These are phyloP conservation scores for Moxostoma hubbsi DNA, from an alignment of 2,797 vertebrate species.

Conservation along the genomic window DNA sequence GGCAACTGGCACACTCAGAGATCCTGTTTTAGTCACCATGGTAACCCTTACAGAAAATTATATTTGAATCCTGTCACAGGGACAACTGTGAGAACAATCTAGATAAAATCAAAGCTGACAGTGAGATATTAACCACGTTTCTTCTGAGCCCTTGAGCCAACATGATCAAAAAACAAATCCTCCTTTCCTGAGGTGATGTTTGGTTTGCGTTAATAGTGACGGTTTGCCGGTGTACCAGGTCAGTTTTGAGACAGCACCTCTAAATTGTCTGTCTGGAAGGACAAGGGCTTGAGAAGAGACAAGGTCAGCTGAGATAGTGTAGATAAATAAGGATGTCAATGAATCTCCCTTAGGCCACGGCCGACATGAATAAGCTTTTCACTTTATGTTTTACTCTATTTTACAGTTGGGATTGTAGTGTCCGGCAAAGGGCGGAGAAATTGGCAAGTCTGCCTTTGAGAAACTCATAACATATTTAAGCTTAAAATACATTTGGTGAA, in stretches of 20 bases:
- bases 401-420: conserved; percentile 52
- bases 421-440: not conserved
- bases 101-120: conserved; percentile 31
- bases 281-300: conserved; percentile 59
- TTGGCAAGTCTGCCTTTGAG: not conserved
- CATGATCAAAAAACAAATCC: conserved; percentile 11
- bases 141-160: conserved; percentile 22
- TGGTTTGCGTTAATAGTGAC: conserved; percentile 39
- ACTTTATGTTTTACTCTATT: conserved; percentile 73
- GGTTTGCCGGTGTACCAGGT: conserved; percentile 15
- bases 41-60: conserved; percentile 75
- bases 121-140: conserved; percentile 10
- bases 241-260: conserved; percentile 42
- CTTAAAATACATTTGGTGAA: no score
- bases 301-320: conserved; percentile 67
- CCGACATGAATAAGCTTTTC: conserved; percentile 67
- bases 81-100: conserved; percentile 58
- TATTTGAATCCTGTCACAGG: conserved; percentile 70
- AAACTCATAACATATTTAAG: no score
- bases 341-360: conserved; percentile 54
- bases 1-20: conserved; percentile 72
- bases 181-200: conserved; percentile 29
- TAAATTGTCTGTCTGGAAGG: conserved; percentile 58
- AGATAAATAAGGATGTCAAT: conserved; percentile 69
- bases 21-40: conserved; percentile 69